A percentile compares a stretch with the other conserved stretches of the same genome.
These are phyloP conservation scores for Corydoras sp. DNA, from an alignment of 2,113 vertebrate genomes.

Conservation along the genomic window DNA sequence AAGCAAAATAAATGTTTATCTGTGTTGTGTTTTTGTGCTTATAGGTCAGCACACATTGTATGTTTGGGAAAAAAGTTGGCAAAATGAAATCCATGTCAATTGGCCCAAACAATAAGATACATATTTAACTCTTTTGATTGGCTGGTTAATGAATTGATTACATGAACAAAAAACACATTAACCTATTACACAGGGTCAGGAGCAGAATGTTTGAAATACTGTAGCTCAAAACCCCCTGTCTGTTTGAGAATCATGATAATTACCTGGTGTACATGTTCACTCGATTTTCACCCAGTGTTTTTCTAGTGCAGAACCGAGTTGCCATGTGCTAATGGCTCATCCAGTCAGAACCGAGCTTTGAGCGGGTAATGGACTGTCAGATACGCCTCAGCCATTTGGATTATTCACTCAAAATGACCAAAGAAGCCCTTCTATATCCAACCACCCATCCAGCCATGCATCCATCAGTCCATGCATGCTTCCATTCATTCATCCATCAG, in stretches of 20 bases:
- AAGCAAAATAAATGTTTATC: too few species aligned
- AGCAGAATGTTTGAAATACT: neutral
- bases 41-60: too few species aligned
- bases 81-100: too few species aligned
- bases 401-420: constrained; percentile 49
- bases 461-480: constrained; percentile 36
- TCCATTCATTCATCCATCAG: constrained; percentile 35
- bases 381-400: constrained; percentile 43
- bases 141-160: too few species aligned
- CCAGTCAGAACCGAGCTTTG: constrained; percentile 40
- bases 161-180: too few species aligned
- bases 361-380: constrained; percentile 43
- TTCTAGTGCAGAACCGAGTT: constrained; percentile 32
- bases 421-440: constrained; percentile 31
- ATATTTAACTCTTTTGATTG: too few species aligned
- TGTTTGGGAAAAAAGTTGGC: too few species aligned
- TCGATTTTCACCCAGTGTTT: constrained; percentile 5
- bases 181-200: too few species aligned
- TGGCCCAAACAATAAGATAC: too few species aligned
- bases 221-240: neutral
- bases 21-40: too few species aligned
- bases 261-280: neutral
- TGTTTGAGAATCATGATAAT: too few species aligned
- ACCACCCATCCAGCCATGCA: constrained; percentile 11
- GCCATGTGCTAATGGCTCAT: constrained; percentile 30